phyloP scores from a whole-genome alignment of 2,113 vertebrate species.

The Promerops cafer region DNA sequence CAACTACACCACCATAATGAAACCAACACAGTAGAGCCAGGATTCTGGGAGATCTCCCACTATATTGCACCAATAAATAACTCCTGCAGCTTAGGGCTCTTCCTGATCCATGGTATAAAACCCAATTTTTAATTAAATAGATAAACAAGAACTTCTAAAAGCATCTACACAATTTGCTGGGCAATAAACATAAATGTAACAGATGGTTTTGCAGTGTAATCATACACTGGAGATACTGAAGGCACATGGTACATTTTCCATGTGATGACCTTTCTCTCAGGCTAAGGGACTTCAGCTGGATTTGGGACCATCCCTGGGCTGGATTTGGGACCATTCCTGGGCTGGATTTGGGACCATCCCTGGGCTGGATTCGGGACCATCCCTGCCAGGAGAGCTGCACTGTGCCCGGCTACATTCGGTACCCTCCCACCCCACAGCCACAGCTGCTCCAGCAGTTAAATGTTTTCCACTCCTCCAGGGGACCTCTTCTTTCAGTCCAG shows the following conservation, averaged over 20 bases:
- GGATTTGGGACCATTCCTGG: fast-evolving
- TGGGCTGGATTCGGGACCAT: not conserved
- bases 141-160: not conserved
- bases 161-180: not conserved
- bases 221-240: not conserved
- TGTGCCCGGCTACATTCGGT: fast-evolving
- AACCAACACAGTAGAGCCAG: not conserved
- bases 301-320: not conserved
- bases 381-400: not conserved
- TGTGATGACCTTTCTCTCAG: not conserved
- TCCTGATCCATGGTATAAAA: not conserved
- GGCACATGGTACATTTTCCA: not conserved
- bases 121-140: not conserved
- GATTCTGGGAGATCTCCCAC: not conserved
- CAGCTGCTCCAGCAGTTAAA: not conserved
- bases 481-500: not conserved
- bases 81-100: not conserved
- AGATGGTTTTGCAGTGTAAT: not conserved
- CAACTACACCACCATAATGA: not conserved
- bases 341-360: no score
- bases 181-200: not conserved
- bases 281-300: not conserved
- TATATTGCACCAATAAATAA: not conserved
- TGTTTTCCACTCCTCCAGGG: not conserved
- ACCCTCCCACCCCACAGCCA: not conserved